phyloP scores from a whole-genome alignment of 2,113 vertebrate genomes.

The Tauraco erythrolophus region DNA sequence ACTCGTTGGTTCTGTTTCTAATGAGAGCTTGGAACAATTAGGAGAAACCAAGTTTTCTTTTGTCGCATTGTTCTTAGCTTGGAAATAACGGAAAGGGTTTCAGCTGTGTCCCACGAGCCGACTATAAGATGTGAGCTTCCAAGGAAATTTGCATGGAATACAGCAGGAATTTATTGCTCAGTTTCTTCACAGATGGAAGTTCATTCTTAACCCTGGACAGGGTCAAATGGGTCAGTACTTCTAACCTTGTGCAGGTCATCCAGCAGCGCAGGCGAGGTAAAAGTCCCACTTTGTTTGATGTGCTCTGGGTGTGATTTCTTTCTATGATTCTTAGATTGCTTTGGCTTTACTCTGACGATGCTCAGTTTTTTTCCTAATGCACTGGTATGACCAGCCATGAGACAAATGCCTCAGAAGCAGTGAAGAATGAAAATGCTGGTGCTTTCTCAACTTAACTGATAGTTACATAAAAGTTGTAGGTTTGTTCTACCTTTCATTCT shows the following conservation, averaged over 20 bases:
- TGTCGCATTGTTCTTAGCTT: not conserved
- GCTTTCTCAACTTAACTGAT: not conserved
- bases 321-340: not conserved
- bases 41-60: not conserved
- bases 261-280: slow-evolving; percentile 40
- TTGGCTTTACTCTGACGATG: not conserved
- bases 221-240: slow-evolving; percentile 81
- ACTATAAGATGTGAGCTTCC: not conserved
- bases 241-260: slow-evolving; percentile 77
- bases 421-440: not conserved
- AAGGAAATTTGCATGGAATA: not conserved
- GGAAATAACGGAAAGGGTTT: not conserved
- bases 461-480: not conserved
- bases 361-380: not conserved
- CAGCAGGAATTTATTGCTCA: slow-evolving; percentile 25
- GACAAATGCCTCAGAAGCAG: not conserved
- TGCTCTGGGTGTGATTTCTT: not conserved
- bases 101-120: not conserved
- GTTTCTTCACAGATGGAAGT: slow-evolving; percentile 78
- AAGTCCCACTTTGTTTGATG: not conserved
- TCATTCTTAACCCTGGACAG: slow-evolving; percentile 74
- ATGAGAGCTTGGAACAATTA: not conserved
- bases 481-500: not conserved
- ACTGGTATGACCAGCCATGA: not conserved
- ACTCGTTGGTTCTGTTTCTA: not conserved